Evolutionary conservation across 2,113 vertebrate genomes (phyloP), one percentile per base, ranked within the genome.

Genomic region (Sylvietta virens): DNA sequence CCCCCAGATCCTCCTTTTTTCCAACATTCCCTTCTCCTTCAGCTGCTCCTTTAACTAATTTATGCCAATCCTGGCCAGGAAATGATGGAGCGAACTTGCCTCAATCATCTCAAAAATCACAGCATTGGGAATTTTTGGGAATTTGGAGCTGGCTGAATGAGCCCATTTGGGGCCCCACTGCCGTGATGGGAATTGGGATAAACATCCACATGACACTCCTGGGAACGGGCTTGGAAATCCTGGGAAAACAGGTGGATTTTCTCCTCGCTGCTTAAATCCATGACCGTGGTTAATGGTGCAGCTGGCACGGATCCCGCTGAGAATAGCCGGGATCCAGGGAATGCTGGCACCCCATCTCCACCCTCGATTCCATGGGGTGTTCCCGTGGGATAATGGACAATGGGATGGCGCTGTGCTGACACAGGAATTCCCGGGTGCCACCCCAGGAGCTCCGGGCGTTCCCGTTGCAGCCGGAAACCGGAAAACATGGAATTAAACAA

Each of bases 241-340:
- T 96, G 94, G 88, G 95, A 94, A 96, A 96, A 60, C 96, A 95
- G 94, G 83, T 95, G 91, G 73, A 9, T 26, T 54, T 51, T 71
- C 27, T 54, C 78, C 71, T 37, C 1, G 13, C 64, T 26, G 24
- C 67, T 78, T 22, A 57, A 66, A 73, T 62, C 30, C 2, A 2
- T 0, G 33, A 23, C 58, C 71, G 1, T n/a, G 23, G 51, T 60
- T 47, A 96, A 88, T 91, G 6, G 11, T 7, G 54, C 92, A 88
- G 92, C 92, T 88, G 94, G 86, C 60, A 19, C 19, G 19, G 54
- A 73, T 58, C 72, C 56, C 1, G 0, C 74, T 26, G 83, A 48
- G 65, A 79, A 65, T 27, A 23, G 4, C 31, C 0, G 0, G 17
- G 51, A 21, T 2, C 24, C 42, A 12, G 66, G 57, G 61, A 30